Conservation (phyloP, 1,140 invertebrate species). For the Drosophila tristis region DNA sequence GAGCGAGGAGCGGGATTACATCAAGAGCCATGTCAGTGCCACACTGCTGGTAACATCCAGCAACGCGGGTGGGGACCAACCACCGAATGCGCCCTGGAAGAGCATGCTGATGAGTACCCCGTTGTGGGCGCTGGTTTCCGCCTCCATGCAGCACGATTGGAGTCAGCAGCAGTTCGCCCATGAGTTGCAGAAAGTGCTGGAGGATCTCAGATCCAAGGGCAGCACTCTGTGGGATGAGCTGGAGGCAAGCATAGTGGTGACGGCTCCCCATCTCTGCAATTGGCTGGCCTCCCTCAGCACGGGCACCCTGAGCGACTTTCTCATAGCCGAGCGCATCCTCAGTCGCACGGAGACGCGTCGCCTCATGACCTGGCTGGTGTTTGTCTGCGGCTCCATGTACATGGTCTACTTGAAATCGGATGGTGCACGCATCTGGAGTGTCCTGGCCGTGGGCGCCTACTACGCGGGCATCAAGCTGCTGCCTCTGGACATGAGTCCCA, state of each 20-base stretch:
- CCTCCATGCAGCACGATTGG: constrained; percentile 91
- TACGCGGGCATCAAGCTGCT: constrained; percentile 90
- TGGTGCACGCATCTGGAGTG: constrained; percentile 26
- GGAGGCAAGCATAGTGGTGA: constrained; percentile 11
- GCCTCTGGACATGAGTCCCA: constrained; percentile 91
- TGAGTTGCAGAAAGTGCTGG: constrained; percentile 87
- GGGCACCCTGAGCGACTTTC: constrained; percentile 86
- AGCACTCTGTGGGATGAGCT: constrained; percentile 40
- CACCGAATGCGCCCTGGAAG: constrained; percentile 85
- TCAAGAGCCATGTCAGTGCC: constrained; percentile 38
- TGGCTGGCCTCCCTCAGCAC: constrained; percentile 57
- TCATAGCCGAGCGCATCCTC: constrained; percentile 52
- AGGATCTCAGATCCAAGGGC: constrained; percentile 23
- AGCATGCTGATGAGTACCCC: constrained; percentile 87
- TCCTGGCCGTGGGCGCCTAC: constrained; percentile 86
- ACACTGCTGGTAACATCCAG: background rate
- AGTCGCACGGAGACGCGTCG: constrained; percentile 86
- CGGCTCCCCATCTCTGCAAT: constrained; percentile 49
- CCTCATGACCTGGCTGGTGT: constrained; percentile 86
- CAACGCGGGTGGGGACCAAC: background rate
- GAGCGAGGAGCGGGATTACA: constrained; percentile 87
- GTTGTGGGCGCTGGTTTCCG: constrained; percentile 87
- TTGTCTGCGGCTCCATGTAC: constrained; percentile 85
- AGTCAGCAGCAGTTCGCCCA: constrained; percentile 94
- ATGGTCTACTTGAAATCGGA: constrained; percentile 84